Conservation (phyloP, 2,888 invertebrate genomes). For the Melinaea marsaeus region DNA sequence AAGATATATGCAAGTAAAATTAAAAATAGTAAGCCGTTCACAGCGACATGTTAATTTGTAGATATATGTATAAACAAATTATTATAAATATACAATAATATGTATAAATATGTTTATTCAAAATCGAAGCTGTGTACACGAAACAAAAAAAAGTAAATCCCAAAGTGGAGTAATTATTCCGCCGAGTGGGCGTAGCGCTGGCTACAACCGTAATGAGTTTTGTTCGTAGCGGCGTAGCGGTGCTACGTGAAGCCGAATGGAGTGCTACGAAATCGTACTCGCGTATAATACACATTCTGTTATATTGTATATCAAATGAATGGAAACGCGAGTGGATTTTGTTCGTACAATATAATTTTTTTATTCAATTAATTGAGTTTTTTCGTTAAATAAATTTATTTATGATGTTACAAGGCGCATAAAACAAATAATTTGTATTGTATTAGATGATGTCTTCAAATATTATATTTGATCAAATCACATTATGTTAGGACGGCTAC, state of each 20-base stretch:
- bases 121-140: neutral
- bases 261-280: neutral
- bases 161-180: slow-evolving; percentile 2
- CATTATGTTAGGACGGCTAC: neutral
- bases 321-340: neutral
- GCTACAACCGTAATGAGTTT: neutral
- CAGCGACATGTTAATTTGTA: too few relatives aligned
- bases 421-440: too few relatives aligned
- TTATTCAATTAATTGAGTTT: too few relatives aligned
- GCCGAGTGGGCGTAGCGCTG: neutral
- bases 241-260: slow-evolving; percentile 1
- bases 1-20: too few relatives aligned
- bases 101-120: neutral
- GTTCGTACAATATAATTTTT: too few relatives aligned
- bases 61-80: too few relatives aligned
- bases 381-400: too few relatives aligned
- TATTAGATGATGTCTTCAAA: too few relatives aligned
- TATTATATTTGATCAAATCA: neutral
- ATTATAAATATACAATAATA: neutral
- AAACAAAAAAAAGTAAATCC: neutral
- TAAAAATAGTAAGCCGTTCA: too few relatives aligned
- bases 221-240: slow-evolving; percentile 7
- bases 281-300: neutral
- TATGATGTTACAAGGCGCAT: too few relatives aligned
- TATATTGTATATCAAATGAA: neutral